Percentiles rank a stretch among this genome's conserved stretches.
These are phyloP conservation scores for Brachionus plicatilis DNA, from an alignment of 1,140 invertebrate genomes.

Conservation along the genomic window DNA sequence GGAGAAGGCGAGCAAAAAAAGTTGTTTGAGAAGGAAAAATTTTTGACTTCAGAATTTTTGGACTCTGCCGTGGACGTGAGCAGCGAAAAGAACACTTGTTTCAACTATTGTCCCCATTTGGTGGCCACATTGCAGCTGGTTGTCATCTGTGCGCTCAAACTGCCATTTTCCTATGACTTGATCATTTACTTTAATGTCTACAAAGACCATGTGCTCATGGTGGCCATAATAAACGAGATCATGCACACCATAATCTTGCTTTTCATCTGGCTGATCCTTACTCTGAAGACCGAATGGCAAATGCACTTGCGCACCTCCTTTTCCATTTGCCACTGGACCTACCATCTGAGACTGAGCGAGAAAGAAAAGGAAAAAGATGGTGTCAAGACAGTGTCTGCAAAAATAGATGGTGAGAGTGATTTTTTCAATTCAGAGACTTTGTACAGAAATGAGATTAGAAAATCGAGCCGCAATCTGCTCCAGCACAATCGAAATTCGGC, in stretches of 20 bases:
- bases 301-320: slow-evolving; percentile 18
- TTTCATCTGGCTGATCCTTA: not conserved
- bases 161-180: slow-evolving; percentile 6
- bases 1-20: not conserved
- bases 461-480: not conserved
- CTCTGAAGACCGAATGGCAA: not conserved
- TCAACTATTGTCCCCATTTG: slow-evolving; percentile 33
- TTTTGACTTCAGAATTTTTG: not conserved
- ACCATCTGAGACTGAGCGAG: slow-evolving; percentile 8
- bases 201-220: not conserved
- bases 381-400: not conserved
- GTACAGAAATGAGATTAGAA: slow-evolving; percentile 29
- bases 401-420: not conserved
- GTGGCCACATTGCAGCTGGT: slow-evolving; percentile 1
- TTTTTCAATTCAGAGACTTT: slow-evolving; percentile 18
- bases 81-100: not conserved
- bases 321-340: slow-evolving; percentile 13
- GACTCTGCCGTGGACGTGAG: not conserved
- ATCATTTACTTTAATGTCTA: slow-evolving; percentile 8
- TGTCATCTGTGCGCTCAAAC: not conserved
- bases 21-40: not conserved
- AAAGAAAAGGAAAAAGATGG: not conserved
- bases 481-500: not conserved
- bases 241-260: slow-evolving; percentile 10
- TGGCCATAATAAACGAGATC: not conserved